Percentiles rank a stretch among this genome's conserved stretches.
phyloP scores from a whole-genome alignment of 1,140 invertebrate genomes.

The Sminthurinus signatus region DNA sequence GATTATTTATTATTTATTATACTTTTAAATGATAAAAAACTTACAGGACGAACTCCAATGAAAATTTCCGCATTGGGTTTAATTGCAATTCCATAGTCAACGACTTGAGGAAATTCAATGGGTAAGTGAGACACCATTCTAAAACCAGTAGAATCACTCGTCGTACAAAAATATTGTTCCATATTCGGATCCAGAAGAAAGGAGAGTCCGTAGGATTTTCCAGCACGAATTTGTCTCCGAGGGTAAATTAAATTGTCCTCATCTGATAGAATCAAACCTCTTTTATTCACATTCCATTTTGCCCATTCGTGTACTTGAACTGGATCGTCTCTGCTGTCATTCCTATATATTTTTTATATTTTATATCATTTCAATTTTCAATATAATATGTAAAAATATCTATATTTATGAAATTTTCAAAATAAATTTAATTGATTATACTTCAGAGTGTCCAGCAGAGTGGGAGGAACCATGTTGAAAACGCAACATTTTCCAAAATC shows the following conservation, averaged over 20 bases:
- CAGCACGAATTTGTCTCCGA: slow-evolving; percentile 27
- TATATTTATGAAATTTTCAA: too few species aligned
- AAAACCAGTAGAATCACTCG: slow-evolving; percentile 36
- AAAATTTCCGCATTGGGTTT: slow-evolving; percentile 32
- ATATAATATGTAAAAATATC: neutral
- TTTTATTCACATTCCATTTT: slow-evolving; percentile 10
- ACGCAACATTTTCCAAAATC: slow-evolving; percentile 47
- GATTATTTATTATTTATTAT: too few species aligned
- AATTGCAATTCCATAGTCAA: slow-evolving; percentile 35
- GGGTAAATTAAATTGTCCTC: neutral
- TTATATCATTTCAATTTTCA: neutral
- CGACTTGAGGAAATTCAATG: slow-evolving; percentile 32
- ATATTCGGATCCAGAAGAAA: slow-evolving; percentile 30
- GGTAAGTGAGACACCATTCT: slow-evolving; percentile 29
- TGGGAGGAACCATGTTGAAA: slow-evolving; percentile 56
- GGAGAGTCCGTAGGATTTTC: slow-evolving; percentile 29
- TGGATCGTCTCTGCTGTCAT: slow-evolving; percentile 23
- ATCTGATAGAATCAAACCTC: neutral
- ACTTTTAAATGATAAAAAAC: too few species aligned
- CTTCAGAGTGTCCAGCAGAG: slow-evolving; percentile 22
- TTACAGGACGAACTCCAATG: slow-evolving; percentile 24
- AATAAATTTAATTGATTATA: neutral
- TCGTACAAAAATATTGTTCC: slow-evolving; percentile 38
- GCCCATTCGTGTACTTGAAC: slow-evolving; percentile 21
- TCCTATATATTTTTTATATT: slow-evolving; percentile 8